Conservation (phyloP, 2,797 vertebrate genomes). For the Alcedo quadribrachys region DNA sequence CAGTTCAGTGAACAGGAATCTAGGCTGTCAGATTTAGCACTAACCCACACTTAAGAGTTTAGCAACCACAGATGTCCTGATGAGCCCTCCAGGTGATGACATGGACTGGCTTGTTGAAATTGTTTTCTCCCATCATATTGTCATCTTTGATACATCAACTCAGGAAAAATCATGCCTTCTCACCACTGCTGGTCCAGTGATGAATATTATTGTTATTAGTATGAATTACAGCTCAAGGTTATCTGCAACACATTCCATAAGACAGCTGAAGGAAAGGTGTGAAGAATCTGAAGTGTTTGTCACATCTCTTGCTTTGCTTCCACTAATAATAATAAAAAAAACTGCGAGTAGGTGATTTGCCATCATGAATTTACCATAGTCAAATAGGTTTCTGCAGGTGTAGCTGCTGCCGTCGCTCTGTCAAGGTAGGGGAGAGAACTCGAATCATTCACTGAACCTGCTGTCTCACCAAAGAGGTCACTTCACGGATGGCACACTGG, state of each 20-base stretch:
- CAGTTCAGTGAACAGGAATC: not conserved
- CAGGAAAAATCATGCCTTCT: not conserved
- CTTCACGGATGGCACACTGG: conserved; percentile 67
- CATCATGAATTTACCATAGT: not conserved
- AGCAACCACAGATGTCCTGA: not conserved
- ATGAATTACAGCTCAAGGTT: not conserved
- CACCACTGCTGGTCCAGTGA: not conserved
- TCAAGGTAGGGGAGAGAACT: not conserved
- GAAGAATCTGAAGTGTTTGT: not conserved
- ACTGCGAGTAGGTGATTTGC: not conserved
- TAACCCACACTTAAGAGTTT: not conserved
- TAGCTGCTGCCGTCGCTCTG: not conserved
- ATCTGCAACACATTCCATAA: not conserved
- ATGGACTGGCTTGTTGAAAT: not conserved
- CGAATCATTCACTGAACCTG: conserved; percentile 53
- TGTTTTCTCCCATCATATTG: not conserved
- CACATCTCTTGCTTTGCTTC: not conserved
- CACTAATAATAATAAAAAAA: not conserved
- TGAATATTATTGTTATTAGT: not conserved
- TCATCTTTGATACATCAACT: not conserved
- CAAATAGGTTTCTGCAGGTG: not conserved
- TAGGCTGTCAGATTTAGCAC: not conserved
- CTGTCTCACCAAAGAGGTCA: conserved; percentile 67
- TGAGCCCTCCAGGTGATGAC: not conserved
- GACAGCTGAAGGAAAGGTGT: not conserved